phyloP scores from a whole-genome alignment of 2,888 invertebrate species.

The Muschampia plurimacula region DNA sequence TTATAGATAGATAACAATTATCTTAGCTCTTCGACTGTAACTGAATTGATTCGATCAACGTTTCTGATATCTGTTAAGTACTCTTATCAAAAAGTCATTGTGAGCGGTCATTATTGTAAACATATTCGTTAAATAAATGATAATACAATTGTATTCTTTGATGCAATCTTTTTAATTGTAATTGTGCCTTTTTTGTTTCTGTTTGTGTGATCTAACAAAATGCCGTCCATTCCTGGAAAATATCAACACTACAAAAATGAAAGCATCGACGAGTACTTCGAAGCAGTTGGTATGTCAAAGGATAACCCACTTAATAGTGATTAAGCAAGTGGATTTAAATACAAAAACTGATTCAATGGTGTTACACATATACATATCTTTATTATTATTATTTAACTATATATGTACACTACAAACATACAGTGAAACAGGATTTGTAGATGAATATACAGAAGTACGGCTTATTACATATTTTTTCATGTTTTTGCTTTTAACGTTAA shows the following conservation, averaged over 20 bases:
- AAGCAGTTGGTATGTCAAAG: slow-evolving; percentile 82
- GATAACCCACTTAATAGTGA: too few species aligned
- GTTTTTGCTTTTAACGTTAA: too few species aligned
- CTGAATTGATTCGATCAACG: slow-evolving; percentile 25
- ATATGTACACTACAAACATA: too few species aligned
- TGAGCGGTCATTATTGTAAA: slow-evolving; percentile 1
- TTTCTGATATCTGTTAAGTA: slow-evolving; percentile 18
- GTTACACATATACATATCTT: too few species aligned
- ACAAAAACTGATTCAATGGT: too few species aligned
- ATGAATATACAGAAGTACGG: too few species aligned
- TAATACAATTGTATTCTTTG: not conserved
- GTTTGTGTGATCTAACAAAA: slow-evolving; percentile 53
- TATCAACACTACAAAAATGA: slow-evolving; percentile 88
- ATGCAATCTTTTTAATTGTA: not conserved
- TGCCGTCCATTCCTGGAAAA: slow-evolving; percentile 86
- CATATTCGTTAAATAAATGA: not conserved
- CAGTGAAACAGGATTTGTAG: too few species aligned
- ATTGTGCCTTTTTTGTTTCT: not conserved
- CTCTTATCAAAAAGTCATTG: slow-evolving; percentile 9
- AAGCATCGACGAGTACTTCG: slow-evolving; percentile 88
- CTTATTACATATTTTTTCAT: too few species aligned
- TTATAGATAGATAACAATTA: slow-evolving; percentile 28
- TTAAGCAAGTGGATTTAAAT: too few species aligned
- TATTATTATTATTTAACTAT: too few species aligned
- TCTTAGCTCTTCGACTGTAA: slow-evolving; percentile 22